Evolutionary conservation across 2,113 vertebrate species (phyloP).

Genomic region (Apus apus): DNA sequence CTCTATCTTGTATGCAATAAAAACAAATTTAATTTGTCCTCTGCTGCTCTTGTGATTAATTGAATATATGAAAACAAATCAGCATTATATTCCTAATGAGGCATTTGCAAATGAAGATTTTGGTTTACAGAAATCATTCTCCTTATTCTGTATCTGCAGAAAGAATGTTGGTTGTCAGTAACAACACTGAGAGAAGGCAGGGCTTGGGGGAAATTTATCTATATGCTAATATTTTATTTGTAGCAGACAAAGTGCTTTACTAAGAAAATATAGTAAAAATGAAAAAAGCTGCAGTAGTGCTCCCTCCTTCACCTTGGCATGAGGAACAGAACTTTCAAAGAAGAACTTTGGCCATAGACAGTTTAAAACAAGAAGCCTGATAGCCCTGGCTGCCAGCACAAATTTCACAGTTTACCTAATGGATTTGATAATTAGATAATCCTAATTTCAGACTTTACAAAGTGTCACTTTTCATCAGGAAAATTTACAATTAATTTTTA

Average conservation of each 20-base stretch:
- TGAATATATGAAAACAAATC: conserved; percentile 1
- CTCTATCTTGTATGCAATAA: conserved; percentile 42
- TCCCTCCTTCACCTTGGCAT: not conserved
- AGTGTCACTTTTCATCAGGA: not conserved
- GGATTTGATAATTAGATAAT: not conserved
- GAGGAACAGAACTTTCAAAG: conserved; percentile 26
- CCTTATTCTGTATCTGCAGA: not conserved
- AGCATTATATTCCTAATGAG: not conserved
- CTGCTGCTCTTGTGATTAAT: conserved; percentile 23
- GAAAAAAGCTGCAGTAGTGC: not conserved
- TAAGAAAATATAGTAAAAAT: not conserved
- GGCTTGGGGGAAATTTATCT: not conserved
- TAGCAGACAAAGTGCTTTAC: not conserved
- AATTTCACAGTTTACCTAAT: not conserved
- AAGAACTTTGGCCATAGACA: not conserved
- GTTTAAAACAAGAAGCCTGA: not conserved
- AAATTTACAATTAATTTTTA: not conserved
- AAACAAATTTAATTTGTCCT: conserved; percentile 31
- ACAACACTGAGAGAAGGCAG: not conserved
- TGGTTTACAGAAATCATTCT: not conserved
- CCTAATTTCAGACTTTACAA: not conserved
- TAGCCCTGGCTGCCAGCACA: not conserved
- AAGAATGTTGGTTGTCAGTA: not conserved
- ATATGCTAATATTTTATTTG: not conserved
- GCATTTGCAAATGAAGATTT: not conserved